phyloP scores from a whole-genome alignment of 2,113 vertebrate genomes.

The Pontoporia blainvillei region DNA sequence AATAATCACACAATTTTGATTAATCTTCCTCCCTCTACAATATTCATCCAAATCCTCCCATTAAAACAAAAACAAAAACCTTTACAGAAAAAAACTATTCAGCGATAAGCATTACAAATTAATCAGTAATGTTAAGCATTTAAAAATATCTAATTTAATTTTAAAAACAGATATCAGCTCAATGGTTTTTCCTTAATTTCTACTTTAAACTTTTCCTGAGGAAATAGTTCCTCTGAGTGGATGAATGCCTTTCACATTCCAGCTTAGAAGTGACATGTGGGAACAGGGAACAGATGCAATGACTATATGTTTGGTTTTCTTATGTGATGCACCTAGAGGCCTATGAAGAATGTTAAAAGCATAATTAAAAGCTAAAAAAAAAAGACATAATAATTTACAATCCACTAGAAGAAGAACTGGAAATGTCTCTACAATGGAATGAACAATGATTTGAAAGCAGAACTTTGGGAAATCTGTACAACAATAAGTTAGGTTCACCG shows the following conservation, averaged over 20 bases:
- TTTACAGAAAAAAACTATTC: background rate
- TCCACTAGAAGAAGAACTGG: slow-evolving; percentile 11
- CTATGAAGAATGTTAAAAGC: slow-evolving; percentile 30
- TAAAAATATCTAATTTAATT: background rate
- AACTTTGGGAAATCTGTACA: background rate
- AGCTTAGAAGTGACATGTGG: slow-evolving; percentile 24
- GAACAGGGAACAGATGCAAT: slow-evolving; percentile 4
- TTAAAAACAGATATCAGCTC: background rate
- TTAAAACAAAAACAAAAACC: background rate
- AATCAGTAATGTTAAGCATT: background rate
- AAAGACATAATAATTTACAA: background rate
- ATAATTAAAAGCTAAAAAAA: background rate
- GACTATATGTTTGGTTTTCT: slow-evolving; percentile 31
- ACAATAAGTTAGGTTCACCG: background rate
- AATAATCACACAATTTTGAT: slow-evolving; percentile 21
- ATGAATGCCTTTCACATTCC: slow-evolving; percentile 41
- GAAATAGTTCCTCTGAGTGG: slow-evolving; percentile 7
- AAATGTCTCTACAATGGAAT: background rate
- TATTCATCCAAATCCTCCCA: background rate
- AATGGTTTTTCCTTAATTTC: background rate
- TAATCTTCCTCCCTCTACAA: slow-evolving; percentile 22
- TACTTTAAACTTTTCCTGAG: background rate
- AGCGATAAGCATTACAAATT: slow-evolving; percentile 24
- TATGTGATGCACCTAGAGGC: background rate
- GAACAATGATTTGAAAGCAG: slow-evolving; percentile 16